A percentile compares a stretch with the other conserved stretches of the same genome.
Evolutionary conservation across 64 coral and sea anemone species (phyloP).

Genomic region (Pocillopora damicornis): DNA sequence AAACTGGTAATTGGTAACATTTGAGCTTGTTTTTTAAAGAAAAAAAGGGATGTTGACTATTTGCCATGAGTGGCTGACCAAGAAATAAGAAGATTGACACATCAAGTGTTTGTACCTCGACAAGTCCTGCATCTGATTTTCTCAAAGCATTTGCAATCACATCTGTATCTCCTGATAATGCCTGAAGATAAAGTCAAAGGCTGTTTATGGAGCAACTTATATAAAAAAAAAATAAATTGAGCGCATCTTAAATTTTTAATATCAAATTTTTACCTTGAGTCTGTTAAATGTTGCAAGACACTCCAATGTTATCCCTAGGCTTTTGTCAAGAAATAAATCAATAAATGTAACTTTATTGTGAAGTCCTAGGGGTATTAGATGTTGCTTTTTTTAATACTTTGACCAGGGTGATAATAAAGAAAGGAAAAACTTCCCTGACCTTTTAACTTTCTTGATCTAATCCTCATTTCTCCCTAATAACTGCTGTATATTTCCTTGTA

Average conservation of each 20-base stretch:
- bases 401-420: no score
- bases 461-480: no score
- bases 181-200: background rate
- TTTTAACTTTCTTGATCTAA: no score
- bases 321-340: slow-evolving; percentile 11
- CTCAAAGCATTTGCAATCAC: slow-evolving; percentile 63
- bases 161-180: slow-evolving; percentile 51
- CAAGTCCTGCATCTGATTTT: slow-evolving; percentile 64
- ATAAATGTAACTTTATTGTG: background rate
- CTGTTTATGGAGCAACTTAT: background rate
- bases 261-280: slow-evolving; percentile 53
- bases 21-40: no score
- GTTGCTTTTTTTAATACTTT: background rate
- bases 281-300: slow-evolving; percentile 85
- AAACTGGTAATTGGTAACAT: no score
- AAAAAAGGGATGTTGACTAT: no score
- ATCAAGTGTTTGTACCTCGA: slow-evolving; percentile 59
- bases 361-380: no score
- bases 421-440: no score
- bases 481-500: no score
- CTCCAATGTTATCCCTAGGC: slow-evolving; percentile 81
- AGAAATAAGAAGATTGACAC: background rate
- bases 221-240: no score
- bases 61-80: background rate
- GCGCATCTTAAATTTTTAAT: no score